Base-by-base conservation (phyloP, 2,113 vertebrate species). In the Heliornis fulica region DNA sequence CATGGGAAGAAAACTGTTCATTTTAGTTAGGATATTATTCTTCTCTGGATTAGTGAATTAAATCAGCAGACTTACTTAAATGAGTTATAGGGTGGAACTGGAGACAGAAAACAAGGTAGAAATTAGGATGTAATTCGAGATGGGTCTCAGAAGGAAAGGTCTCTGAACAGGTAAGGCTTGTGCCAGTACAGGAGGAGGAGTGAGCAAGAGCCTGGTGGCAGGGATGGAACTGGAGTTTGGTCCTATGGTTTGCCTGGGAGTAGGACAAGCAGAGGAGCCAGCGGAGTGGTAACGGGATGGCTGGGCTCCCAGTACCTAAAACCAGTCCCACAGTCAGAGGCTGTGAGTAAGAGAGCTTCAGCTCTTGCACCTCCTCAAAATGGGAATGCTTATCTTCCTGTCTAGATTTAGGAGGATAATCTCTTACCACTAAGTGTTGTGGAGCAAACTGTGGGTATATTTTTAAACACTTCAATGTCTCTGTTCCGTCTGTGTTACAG, bases 381-480 rank as follows among this genome's bases (percentile, higher is more conserved):
- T 20, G 48, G 70, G 31, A 90, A 53, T 19, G 36, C 40, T 97
- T 86, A 92, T 90, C 90, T 94, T 48, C 25, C 77, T 17, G 60
- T 26, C 60, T 87, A 48, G 83, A 84, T 95, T 83, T 0, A 34
- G 69, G 60, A 84, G 81, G 87, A 94, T 94, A 94, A 95, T 77
- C 76, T 89, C 54, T 92, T 61, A 54, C 88, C 90, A 28, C 87
- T 87, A 93, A 96, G 87, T 51, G 77, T 13, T 84, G 87, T 71
- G 77, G 77, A 74, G 72, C 74, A 66, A 16, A 7, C 69, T 18
- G 63, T 1, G 25, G 65, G 40, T 63, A 3, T 90, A n/a, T 72
- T 66, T 81, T 76, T 76, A 28, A 87, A 54, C 51, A 21, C 76
- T 69, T 13, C 53, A 53, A 15, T 72, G 48, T 38, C 16, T 86